A percentile compares a stretch with the other conserved stretches of the same genome.
These are phyloP conservation scores for Liodrosophila aerea DNA, from an alignment of 2,888 invertebrate species.

Conservation along the genomic window DNA sequence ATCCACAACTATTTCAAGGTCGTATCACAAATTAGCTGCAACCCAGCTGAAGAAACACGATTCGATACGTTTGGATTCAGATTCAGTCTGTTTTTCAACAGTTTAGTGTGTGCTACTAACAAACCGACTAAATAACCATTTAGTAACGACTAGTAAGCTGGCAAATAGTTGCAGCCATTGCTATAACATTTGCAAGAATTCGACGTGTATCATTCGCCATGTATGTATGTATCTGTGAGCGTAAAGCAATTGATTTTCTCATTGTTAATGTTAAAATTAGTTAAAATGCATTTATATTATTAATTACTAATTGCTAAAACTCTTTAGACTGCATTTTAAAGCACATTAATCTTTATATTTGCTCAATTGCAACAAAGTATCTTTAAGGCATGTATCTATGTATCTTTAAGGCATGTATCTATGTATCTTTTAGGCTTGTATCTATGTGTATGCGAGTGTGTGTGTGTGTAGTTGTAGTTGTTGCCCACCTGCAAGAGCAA, in stretches of 20 bases:
- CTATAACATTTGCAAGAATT: too few relatives aligned
- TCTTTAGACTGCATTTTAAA: too few relatives aligned
- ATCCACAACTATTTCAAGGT: constrained; percentile 51
- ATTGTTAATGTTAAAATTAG: not conserved
- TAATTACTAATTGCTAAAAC: too few relatives aligned
- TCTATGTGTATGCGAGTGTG: not conserved
- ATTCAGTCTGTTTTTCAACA: not conserved
- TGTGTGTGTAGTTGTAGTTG: constrained; percentile 21
- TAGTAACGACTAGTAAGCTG: too few relatives aligned
- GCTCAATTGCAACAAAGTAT: constrained; percentile 7
- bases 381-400: constrained; percentile 2
- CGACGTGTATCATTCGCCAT: too few relatives aligned
- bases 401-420: constrained; percentile 7
- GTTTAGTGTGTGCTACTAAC: not conserved
- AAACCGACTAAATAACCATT: not conserved
- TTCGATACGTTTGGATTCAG: constrained; percentile 13
- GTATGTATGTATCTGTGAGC: too few relatives aligned
- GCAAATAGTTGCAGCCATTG: too few relatives aligned
- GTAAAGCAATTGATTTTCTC: too few relatives aligned
- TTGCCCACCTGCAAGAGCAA: constrained; percentile 69
- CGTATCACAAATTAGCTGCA: constrained; percentile 49
- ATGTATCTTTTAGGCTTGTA: constrained; percentile 12
- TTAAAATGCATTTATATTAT: not conserved
- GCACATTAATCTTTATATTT: too few relatives aligned
- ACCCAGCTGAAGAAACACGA: constrained; percentile 21